Evolutionary conservation across 2,113 vertebrate genomes (phyloP), one percentile per base, ranked within the genome.

Genomic region (Tinamus guttatus): DNA sequence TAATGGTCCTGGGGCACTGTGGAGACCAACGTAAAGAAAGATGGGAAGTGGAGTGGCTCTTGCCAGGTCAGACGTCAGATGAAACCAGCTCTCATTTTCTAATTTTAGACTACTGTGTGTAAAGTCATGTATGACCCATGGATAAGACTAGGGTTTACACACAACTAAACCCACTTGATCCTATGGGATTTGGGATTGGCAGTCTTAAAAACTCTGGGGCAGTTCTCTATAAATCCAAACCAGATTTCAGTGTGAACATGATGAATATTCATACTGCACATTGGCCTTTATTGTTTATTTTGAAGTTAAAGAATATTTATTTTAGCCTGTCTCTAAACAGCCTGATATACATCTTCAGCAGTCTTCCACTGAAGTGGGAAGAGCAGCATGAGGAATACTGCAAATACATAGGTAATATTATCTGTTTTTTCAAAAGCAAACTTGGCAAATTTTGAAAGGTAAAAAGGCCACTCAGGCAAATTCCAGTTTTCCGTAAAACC

Each of bases 281-380:
- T 75, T 65, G 84, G 58, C 52, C 52, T 95, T 80, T 45, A 58
- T 28, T 96, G 81, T 96, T 96, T 96, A 85, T 96, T 96, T 96
- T 95, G 73, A 86, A 96, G 88, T 41, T 47, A 67, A 93, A 92
- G 85, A 90, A 93, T 85, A 95, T 96, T 97, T 96, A 93, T 95
- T 89, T 95, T 96, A 96, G 86, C 95, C 95, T 96, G 93, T 95
- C 92, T 88, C 94, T 89, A 95, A 97, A 96, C 90, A 25, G 19
- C 25, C 45, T 13, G 16, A 47, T 22, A 70, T n/a, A 34, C 22
- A 96, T 97, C 92, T 85, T 96, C 83, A 86, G 77, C 93, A 87
- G 85, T 81, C 58, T 92, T 96, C 82, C 16, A 32, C 88, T 69
- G 77, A 90, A 95, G 85, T 78, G 88, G 90, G 88, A 96, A 95